These are phyloP conservation scores for Mirounga angustirostris DNA, from an alignment of 2,113 vertebrate species.

Conservation along the genomic window DNA sequence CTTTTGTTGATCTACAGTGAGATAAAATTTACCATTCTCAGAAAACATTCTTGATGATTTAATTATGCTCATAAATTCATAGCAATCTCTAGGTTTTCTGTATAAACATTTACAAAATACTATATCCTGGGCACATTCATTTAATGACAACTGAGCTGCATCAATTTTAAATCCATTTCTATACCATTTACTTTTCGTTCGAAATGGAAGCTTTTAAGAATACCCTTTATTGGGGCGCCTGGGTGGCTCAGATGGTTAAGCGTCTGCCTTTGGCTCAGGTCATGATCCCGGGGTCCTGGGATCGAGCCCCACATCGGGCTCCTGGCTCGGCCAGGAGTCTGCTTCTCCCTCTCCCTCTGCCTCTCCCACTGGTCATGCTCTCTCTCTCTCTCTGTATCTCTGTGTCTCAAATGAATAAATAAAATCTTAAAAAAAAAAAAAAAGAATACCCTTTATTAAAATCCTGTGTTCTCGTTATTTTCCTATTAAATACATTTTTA, in stretches of 20 bases:
- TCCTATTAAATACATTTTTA: slow-evolving; percentile 50
- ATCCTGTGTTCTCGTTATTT: background rate
- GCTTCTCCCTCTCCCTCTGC: too few species aligned
- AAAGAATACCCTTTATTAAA: slow-evolving; percentile 34
- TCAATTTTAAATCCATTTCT: slow-evolving; percentile 26
- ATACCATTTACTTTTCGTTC: slow-evolving; percentile 19
- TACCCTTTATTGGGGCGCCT: background rate
- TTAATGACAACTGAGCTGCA: slow-evolving; percentile 12
- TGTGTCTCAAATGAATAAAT: too few species aligned
- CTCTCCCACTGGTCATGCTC: too few species aligned
- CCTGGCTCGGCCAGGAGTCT: too few species aligned
- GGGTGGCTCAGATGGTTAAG: too few species aligned
- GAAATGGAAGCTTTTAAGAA: slow-evolving; percentile 35
- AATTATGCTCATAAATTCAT: slow-evolving; percentile 65
- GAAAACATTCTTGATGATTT: slow-evolving; percentile 67
- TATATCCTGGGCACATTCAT: slow-evolving; percentile 17
- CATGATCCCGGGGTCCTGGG: too few species aligned
- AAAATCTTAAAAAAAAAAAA: too few species aligned
- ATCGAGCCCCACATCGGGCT: too few species aligned
- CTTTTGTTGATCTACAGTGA: slow-evolving; percentile 57
- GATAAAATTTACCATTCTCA: slow-evolving; percentile 54
- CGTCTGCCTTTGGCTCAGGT: too few species aligned
- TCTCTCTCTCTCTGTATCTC: too few species aligned
- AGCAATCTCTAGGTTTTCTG: slow-evolving; percentile 4
- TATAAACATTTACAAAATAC: slow-evolving; percentile 4